phyloP scores from a whole-genome alignment of 2,113 vertebrate species.

The Dipodomys stephensi region DNA sequence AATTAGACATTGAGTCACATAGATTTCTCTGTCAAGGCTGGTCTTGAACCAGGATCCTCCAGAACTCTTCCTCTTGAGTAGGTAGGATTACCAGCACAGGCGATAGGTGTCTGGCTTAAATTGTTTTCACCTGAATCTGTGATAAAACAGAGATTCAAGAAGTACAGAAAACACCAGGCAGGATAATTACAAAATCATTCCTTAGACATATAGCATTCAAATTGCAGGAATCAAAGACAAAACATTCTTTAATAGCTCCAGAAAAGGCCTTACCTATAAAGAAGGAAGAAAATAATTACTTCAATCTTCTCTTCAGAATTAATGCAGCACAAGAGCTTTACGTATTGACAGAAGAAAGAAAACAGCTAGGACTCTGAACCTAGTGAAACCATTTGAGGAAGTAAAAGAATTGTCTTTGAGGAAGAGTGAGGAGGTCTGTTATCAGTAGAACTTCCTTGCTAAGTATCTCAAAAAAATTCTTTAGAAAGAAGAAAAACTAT shows the following conservation, averaged over 20 bases:
- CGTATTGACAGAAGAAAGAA: neutral
- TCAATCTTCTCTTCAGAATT: neutral
- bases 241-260: neutral
- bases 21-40: too few relatives aligned
- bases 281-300: neutral
- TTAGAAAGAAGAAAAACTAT: too few relatives aligned
- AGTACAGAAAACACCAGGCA: neutral
- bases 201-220: neutral
- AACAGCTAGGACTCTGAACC: neutral
- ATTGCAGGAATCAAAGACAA: neutral
- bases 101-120: too few relatives aligned
- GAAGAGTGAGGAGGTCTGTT: too few relatives aligned
- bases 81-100: too few relatives aligned
- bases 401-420: neutral
- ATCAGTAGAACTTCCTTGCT: too few relatives aligned
- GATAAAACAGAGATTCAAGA: neutral
- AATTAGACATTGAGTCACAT: too few relatives aligned
- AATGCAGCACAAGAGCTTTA: neutral
- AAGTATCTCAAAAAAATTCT: too few relatives aligned
- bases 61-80: too few relatives aligned
- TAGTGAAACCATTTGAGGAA: neutral
- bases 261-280: neutral
- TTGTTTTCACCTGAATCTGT: too few relatives aligned
- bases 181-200: neutral
- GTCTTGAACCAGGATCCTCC: too few relatives aligned